Conservation (phyloP, 2,113 vertebrate genomes). For the Pogonocichla stellata region DNA sequence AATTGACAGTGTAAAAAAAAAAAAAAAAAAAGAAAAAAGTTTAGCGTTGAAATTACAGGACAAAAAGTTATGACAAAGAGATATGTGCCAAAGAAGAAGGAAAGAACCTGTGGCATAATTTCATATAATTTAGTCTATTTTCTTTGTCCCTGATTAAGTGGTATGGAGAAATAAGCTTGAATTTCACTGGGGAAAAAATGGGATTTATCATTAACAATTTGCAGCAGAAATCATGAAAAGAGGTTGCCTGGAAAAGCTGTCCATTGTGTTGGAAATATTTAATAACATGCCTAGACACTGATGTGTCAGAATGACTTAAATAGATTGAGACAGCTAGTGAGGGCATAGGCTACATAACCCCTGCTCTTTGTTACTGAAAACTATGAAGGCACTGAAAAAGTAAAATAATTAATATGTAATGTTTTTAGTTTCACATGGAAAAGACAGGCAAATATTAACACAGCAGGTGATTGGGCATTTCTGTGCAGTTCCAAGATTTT, state of each 20-base stretch:
- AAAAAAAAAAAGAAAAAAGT: too few species aligned
- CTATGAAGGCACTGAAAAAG: not conserved
- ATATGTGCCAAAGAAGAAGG: not conserved
- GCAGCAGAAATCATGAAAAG: not conserved
- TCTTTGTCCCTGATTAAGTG: not conserved
- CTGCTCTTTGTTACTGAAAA: not conserved
- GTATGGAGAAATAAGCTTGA: not conserved
- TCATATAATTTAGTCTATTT: not conserved
- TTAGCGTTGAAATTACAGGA: not conserved
- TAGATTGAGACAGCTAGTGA: not conserved
- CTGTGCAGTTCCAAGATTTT: not conserved
- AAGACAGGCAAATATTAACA: not conserved
- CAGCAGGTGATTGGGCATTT: not conserved
- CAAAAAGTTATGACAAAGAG: not conserved
- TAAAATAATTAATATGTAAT: not conserved
- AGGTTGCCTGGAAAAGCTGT: not conserved
- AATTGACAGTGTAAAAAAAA: not conserved
- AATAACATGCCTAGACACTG: not conserved
- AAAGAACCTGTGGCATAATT: not conserved
- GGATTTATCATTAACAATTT: not conserved
- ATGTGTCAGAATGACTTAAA: not conserved
- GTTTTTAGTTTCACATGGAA: not conserved
- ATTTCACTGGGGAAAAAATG: not conserved
- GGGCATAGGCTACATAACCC: not conserved
- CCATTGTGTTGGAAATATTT: not conserved